Percentiles rank a stretch among this genome's conserved stretches.
These are phyloP conservation scores for Dendrocopos noguchii DNA, from an alignment of 2,113 vertebrate genomes.

Conservation along the genomic window DNA sequence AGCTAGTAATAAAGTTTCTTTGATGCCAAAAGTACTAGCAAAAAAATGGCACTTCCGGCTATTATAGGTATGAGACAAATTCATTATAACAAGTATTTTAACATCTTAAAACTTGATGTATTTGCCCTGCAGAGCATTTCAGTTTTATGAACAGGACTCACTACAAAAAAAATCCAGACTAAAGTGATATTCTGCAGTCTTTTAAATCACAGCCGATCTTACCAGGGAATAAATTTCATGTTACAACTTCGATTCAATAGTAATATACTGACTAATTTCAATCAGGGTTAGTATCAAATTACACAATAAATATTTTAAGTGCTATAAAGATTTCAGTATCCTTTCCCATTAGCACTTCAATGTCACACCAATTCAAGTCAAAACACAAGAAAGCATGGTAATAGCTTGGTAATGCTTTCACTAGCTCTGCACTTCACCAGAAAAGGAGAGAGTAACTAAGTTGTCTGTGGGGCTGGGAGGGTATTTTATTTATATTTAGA, in stretches of 20 bases:
- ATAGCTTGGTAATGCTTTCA: background rate
- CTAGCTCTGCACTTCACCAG: background rate
- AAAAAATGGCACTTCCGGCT: conserved; percentile 73
- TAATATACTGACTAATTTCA: conserved; percentile 37
- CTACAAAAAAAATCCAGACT: background rate
- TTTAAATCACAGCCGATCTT: conserved; percentile 48
- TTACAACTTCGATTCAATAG: conserved; percentile 39
- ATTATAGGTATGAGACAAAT: conserved; percentile 58
- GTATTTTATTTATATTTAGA: background rate
- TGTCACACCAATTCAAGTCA: background rate
- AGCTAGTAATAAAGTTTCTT: conserved; percentile 64
- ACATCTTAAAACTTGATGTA: conserved; percentile 58
- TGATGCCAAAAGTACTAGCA: conserved; percentile 63
- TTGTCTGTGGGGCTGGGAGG: background rate
- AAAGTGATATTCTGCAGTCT: conserved; percentile 38
- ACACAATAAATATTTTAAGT: conserved; percentile 59
- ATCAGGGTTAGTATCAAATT: conserved; percentile 40
- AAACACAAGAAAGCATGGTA: background rate
- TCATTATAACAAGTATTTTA: conserved; percentile 52
- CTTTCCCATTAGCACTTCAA: conserved; percentile 26
- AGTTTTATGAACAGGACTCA: conserved; percentile 48
- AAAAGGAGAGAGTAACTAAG: conserved; percentile 5
- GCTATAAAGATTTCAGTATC: conserved; percentile 41
- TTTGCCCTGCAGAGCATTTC: conserved; percentile 60
- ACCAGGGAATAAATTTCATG: conserved; percentile 57